Evolutionary conservation across 2,888 invertebrate species (phyloP).

Genomic region (Apotomis capreana): DNA sequence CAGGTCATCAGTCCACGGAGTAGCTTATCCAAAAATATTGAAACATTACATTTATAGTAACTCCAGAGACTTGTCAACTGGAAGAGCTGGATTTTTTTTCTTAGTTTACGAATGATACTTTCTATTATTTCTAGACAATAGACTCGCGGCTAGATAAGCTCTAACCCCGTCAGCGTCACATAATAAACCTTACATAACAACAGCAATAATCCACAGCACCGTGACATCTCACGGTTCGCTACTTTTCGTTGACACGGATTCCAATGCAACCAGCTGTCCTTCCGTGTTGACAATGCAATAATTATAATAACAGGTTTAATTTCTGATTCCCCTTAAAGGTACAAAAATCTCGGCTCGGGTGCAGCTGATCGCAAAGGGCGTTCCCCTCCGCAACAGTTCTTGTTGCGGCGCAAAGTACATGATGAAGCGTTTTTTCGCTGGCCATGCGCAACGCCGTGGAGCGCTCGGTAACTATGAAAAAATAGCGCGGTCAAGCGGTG

Average conservation of each 20-base stretch:
- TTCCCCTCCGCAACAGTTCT: slow-evolving; percentile 67
- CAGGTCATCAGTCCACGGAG: no score
- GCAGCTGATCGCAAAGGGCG: slow-evolving; percentile 78
- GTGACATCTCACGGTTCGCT: slow-evolving; percentile 35
- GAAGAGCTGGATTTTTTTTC: no score
- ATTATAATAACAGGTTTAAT: slow-evolving; percentile 60
- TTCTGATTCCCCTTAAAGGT: slow-evolving; percentile 63
- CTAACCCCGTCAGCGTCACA: slow-evolving; percentile 30
- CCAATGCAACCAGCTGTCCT: slow-evolving; percentile 47
- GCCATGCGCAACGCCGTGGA: no score
- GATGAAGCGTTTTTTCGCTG: slow-evolving; percentile 32
- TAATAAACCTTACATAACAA: slow-evolving; percentile 38
- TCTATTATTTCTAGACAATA: not conserved
- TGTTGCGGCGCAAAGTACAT: slow-evolving; percentile 52
- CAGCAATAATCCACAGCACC: slow-evolving; percentile 27
- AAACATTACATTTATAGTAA: no score
- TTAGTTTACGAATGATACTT: no score
- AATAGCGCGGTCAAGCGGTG: no score
- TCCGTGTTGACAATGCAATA: slow-evolving; percentile 52
- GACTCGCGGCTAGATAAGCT: slow-evolving; percentile 22
- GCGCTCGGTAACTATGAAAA: no score
- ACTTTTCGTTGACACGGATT: slow-evolving; percentile 39
- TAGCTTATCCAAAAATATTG: no score
- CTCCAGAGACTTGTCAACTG: no score
- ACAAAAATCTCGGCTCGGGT: slow-evolving; percentile 71